Evolutionary conservation across 2,797 vertebrate genomes (phyloP).

Genomic region (Perodicticus potto): DNA sequence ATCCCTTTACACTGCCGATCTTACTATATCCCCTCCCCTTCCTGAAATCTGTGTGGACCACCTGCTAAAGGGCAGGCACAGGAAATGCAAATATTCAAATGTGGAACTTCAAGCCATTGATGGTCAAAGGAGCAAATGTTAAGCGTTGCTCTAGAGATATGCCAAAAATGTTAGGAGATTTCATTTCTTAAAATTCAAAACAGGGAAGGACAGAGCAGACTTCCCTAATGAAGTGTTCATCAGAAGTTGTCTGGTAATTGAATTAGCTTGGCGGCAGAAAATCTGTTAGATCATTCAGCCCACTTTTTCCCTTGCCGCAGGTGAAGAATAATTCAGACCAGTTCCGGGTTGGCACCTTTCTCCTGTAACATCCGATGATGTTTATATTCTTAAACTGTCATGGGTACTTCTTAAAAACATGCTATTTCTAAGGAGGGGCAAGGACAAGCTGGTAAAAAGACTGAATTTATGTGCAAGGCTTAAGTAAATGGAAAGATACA

Average conservation of each 20-base stretch:
- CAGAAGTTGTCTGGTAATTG: neutral
- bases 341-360: neutral
- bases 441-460: slow-evolving; percentile 7
- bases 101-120: neutral
- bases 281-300: neutral
- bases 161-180: neutral
- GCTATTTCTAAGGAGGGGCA: slow-evolving; percentile 31
- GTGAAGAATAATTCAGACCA: neutral
- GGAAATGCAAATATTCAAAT: neutral
- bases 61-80: neutral
- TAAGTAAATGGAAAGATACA: slow-evolving; percentile 8
- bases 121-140: neutral
- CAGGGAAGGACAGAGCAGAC: too few relatives aligned
- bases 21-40: neutral
- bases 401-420: slow-evolving; percentile 10
- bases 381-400: slow-evolving; percentile 27
- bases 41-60: neutral
- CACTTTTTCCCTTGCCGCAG: neutral
- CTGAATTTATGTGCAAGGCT: slow-evolving; percentile 28
- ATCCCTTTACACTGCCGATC: fast-evolving
- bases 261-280: neutral
- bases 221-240: neutral
- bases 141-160: neutral
- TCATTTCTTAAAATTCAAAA: neutral
- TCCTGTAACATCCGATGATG: neutral